These are phyloP conservation scores for Calliphora vomitoria DNA, from an alignment of 2,888 invertebrate species.

Conservation along the genomic window DNA sequence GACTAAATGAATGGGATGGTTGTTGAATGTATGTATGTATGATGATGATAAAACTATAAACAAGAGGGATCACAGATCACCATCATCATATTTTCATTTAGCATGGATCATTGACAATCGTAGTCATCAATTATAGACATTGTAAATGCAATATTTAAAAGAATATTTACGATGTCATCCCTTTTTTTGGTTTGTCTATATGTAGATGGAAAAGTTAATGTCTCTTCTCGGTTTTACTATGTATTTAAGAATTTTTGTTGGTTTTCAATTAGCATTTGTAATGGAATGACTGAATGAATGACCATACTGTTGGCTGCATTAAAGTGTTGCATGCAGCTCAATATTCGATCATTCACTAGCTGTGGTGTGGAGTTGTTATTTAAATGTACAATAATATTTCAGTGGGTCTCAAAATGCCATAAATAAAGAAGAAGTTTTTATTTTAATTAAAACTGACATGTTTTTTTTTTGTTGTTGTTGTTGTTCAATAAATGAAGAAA, in stretches of 20 bases:
- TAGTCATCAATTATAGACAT: constrained; percentile 72
- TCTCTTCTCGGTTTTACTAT: constrained; percentile 42
- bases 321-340: constrained; percentile 40
- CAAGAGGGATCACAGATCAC: constrained; percentile 70
- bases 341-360: constrained; percentile 53
- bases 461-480: constrained; percentile 18
- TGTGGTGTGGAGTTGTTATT: not conserved
- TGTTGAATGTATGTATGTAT: not conserved
- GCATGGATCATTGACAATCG: constrained; percentile 74
- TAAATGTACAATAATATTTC: not conserved
- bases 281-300: constrained; percentile 46
- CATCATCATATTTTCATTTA: constrained; percentile 74
- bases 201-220: constrained; percentile 39
- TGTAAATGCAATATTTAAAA: constrained; percentile 24
- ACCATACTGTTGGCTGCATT: constrained; percentile 35
- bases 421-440: constrained; percentile 69
- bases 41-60: constrained; percentile 35
- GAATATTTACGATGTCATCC: constrained; percentile 67
- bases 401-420: constrained; percentile 32
- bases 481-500: constrained; percentile 72
- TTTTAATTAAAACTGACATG: constrained; percentile 73
- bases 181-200: not conserved
- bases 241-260: constrained; percentile 55
- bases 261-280: constrained; percentile 71
- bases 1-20: constrained; percentile 9